Percentiles rank a stretch among this genome's conserved stretches.
phyloP scores from a whole-genome alignment of 2,888 invertebrate genomes.

The Teinopalpus imperialis region DNA sequence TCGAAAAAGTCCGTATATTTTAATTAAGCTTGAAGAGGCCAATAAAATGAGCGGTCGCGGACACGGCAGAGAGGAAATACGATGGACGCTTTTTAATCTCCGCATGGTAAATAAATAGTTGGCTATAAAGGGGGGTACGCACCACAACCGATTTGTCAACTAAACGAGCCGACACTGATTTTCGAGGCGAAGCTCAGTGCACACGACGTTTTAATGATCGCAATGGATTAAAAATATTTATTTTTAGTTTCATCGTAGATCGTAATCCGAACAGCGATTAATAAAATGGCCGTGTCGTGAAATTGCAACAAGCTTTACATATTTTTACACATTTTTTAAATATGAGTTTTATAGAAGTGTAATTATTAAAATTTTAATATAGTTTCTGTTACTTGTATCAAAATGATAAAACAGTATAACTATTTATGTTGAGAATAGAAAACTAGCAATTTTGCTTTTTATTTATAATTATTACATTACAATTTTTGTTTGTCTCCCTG shows the following conservation, averaged over 20 bases:
- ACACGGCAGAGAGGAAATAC: constrained; percentile 31
- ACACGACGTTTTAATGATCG: constrained; percentile 18
- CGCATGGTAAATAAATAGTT: constrained; percentile 27
- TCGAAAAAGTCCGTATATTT: constrained; percentile 28
- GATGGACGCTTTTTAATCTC: constrained; percentile 33
- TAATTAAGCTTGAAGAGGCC: constrained; percentile 31
- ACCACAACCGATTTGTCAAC: constrained; percentile 34
- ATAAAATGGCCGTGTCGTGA: constrained; percentile 7
- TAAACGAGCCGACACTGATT: constrained; percentile 32
- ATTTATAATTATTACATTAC: too few relatives aligned
- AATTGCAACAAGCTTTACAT: not conserved
- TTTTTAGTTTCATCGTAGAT: constrained; percentile 15
- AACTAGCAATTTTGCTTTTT: too few relatives aligned
- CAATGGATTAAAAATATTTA: constrained; percentile 23
- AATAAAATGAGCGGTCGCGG: constrained; percentile 32
- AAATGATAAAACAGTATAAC: too few relatives aligned
- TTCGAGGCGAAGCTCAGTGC: constrained; percentile 16
- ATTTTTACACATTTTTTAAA: too few relatives aligned
- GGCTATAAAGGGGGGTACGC: constrained; percentile 30
- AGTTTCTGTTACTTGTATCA: too few relatives aligned
- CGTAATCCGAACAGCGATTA: constrained; percentile 4
- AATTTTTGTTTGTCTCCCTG: too few relatives aligned
- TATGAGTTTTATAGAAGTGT: too few relatives aligned
- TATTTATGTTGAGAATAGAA: too few relatives aligned
- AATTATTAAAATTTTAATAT: too few relatives aligned